Evolutionary conservation across 2,888 invertebrate species (phyloP).

Genomic region (Troglohyphantes excavatus): DNA sequence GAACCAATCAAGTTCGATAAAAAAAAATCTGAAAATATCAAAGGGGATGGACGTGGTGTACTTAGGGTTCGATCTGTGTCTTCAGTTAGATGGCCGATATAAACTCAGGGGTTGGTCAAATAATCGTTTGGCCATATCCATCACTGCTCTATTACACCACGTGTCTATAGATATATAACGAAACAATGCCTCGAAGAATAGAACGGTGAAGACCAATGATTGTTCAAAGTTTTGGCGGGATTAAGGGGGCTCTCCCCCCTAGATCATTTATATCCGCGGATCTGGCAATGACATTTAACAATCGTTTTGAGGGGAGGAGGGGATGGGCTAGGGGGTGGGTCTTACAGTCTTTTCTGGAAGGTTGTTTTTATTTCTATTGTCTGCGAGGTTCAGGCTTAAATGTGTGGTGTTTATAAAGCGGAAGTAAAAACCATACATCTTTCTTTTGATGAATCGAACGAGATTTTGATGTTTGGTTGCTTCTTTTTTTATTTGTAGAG

Average conservation of each 20-base stretch:
- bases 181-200: conserved; percentile 22
- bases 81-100: conserved; percentile 47
- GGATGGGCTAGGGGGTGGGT: conserved; percentile 22
- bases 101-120: conserved; percentile 66
- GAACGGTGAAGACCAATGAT: conserved; percentile 57
- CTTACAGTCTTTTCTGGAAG: not conserved
- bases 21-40: not conserved
- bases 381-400: conserved; percentile 35
- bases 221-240: conserved; percentile 70
- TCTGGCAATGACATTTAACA: conserved; percentile 76
- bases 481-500: not conserved
- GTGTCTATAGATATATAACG: not conserved
- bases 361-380: conserved; percentile 40
- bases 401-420: conserved; percentile 60
- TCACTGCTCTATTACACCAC: conserved; percentile 14
- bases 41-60: not conserved
- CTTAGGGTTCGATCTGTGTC: conserved; percentile 34
- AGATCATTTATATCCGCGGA: conserved; percentile 69
- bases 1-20: no score
- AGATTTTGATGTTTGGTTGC: conserved; percentile 36
- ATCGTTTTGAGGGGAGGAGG: conserved; percentile 45
- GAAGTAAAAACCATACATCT: conserved; percentile 63
- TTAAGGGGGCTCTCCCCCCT: conserved; percentile 21
- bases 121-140: conserved; percentile 67
- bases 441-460: conserved; percentile 51